Conservation (phyloP, 2,113 vertebrate species). For the Neogobius melanostomus region DNA sequence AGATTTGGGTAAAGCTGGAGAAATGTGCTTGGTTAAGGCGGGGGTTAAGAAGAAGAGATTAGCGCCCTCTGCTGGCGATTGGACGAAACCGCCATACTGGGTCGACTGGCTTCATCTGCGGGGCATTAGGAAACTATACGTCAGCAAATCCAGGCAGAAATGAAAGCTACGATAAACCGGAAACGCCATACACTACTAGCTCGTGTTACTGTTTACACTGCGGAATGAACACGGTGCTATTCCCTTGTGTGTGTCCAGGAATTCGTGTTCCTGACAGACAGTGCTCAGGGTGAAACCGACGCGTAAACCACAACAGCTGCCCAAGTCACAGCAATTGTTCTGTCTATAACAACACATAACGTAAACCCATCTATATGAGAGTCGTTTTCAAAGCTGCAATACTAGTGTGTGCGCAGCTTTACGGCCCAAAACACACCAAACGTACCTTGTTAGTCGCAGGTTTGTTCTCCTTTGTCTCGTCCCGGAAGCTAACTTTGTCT, state of each 20-base stretch:
- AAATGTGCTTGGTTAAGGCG: too few relatives aligned
- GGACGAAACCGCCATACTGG: too few relatives aligned
- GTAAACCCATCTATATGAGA: not conserved
- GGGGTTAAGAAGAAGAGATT: too few relatives aligned
- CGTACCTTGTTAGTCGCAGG: slow-evolving; percentile 52
- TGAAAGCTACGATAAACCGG: not conserved
- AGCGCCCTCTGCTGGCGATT: too few relatives aligned
- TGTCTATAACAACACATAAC: not conserved
- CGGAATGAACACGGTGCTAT: not conserved
- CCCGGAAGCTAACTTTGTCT: slow-evolving; percentile 16
- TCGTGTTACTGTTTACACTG: not conserved
- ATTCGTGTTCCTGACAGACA: not conserved
- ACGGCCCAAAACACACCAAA: not conserved
- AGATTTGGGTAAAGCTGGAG: too few relatives aligned
- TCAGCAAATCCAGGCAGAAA: too few relatives aligned
- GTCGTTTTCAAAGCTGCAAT: not conserved
- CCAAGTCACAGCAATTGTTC: not conserved
- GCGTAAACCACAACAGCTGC: not conserved
- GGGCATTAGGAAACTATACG: too few relatives aligned
- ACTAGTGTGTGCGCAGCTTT: too few relatives aligned
- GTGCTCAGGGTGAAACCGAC: not conserved
- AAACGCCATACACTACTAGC: too few relatives aligned
- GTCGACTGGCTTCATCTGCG: too few relatives aligned
- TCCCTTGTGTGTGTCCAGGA: too few relatives aligned
- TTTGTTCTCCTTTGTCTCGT: slow-evolving; percentile 77